These are phyloP conservation scores for Gryon sp. DNA, from an alignment of 1,140 invertebrate species.

Conservation along the genomic window DNA sequence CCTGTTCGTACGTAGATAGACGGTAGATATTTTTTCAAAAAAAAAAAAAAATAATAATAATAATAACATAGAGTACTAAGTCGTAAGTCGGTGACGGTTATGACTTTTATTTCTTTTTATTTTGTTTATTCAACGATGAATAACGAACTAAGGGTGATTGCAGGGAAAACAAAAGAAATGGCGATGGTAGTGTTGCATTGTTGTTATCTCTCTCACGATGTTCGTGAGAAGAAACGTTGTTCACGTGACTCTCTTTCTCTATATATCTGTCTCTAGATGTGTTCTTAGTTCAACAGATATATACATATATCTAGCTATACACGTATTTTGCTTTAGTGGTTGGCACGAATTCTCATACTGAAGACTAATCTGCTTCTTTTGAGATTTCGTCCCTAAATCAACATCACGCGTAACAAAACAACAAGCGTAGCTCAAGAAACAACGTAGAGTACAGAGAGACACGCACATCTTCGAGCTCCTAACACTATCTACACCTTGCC, in stretches of 20 bases:
- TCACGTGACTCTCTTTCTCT: conserved; percentile 57
- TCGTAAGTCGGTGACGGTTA: too few relatives aligned
- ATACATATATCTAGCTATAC: conserved; percentile 63
- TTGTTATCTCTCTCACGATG: conserved; percentile 46
- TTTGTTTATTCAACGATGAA: conserved; percentile 16
- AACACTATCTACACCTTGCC: conserved; percentile 53
- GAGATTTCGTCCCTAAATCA: conserved; percentile 61
- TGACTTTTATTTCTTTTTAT: conserved; percentile 28
- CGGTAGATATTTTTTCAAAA: conserved; percentile 55
- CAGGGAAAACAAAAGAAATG: conserved; percentile 50
- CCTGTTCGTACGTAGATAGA: conserved; percentile 62
- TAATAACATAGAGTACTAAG: too few relatives aligned
- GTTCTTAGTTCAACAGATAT: conserved; percentile 58
- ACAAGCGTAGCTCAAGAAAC: conserved; percentile 62
- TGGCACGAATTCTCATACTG: conserved; percentile 59
- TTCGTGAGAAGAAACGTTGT: conserved; percentile 42
- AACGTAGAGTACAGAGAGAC: conserved; percentile 62
- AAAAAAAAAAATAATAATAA: background rate
- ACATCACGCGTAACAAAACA: conserved; percentile 62
- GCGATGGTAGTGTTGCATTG: conserved; percentile 60
- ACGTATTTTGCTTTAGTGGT: conserved; percentile 61
- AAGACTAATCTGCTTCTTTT: conserved; percentile 39
- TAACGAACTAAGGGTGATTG: conserved; percentile 52
- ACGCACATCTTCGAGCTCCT: conserved; percentile 58
- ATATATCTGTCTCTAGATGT: conserved; percentile 62